Base-by-base conservation (phyloP, 1,140 invertebrate species). In the Carposina sasakii region DNA sequence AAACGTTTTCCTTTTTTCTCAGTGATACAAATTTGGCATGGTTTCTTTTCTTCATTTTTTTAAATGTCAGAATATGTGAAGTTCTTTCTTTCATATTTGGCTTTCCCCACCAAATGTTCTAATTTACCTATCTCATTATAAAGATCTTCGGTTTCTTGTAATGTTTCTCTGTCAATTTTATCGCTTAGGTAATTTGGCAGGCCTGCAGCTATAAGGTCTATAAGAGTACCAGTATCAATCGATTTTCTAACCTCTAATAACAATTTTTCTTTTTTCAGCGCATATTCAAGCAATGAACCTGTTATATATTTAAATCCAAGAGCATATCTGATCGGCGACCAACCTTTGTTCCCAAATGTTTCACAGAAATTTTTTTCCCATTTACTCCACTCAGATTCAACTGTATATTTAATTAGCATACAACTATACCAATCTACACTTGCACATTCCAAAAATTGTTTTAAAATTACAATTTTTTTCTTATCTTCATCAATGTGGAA, bases 281-380 rank as follows among this genome's bases (percentile, higher is more conserved):
- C 66, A 60, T 74, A 72, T 16, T 72, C 67, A 19, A 74, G 8
- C 40, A 76, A 64, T 26, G 61, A 65, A 10, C 66, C 64, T 33
- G 30, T 12, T 49, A 52, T 21, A 40, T 67, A 73, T 53, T 52
- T 71, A 42, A 55, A 70, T 17, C 13, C 43, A 22, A 67, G 22
- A 16, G 63, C 66, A 57, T 67, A 63, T 10, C 15, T 62, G n/a
- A 44, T 42, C 13, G 51, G 2, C 13, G 19, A 39, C 58, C 65
- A 71, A 44, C 60, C 55, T 50, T 64, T 61, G 37, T 63, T 55
- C 1, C 23, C 48, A 63, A 44, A 71, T 5, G 63, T 57, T 36
- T 60, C 31, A 16, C 33, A 47, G 48, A 67, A 69, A 21, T 37
- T 67, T 30, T 24, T 23, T 67, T 63, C 67, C 66, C 64, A 72